A percentile compares a stretch with the other conserved stretches of the same genome.
Evolutionary conservation across 1,140 invertebrate genomes (phyloP).

Genomic region (Gonatopus flavifemur): DNA sequence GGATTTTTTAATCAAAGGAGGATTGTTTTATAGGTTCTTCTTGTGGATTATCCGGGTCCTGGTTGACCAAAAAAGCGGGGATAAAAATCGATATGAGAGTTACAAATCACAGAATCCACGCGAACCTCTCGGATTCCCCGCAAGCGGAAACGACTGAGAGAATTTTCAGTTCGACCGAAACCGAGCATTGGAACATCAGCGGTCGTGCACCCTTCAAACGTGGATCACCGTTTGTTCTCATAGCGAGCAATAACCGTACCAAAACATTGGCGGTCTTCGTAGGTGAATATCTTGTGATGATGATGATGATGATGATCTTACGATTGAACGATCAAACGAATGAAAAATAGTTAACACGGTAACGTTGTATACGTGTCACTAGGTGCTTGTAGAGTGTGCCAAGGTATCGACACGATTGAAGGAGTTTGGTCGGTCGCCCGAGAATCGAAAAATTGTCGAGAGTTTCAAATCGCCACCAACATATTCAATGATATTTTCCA

Average conservation of each 20-base stretch:
- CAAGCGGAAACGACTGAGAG: conserved; percentile 11
- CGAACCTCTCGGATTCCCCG: conserved; percentile 10
- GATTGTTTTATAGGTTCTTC: conserved; percentile 38
- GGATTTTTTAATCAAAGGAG: too few relatives aligned
- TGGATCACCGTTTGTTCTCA: conserved; percentile 34
- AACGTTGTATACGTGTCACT: not conserved
- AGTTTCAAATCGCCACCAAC: conserved; percentile 33
- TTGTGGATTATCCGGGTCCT: conserved; percentile 39
- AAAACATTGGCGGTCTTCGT: conserved; percentile 38
- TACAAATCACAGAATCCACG: conserved; percentile 28
- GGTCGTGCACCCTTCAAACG: conserved; percentile 31
- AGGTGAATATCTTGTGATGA: conserved; percentile 21
- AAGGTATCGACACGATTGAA: conserved; percentile 40
- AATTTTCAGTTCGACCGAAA: too few relatives aligned
- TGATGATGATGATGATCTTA: too few relatives aligned
- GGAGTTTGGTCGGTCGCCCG: conserved; percentile 37
- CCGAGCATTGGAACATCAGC: conserved; percentile 41
- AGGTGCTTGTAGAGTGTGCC: conserved; percentile 41
- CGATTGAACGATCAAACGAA: too few relatives aligned
- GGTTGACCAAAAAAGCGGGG: conserved; percentile 34
- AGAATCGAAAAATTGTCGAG: conserved; percentile 32
- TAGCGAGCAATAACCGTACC: conserved; percentile 28
- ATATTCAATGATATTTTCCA: conserved; percentile 39
- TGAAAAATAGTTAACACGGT: conserved; percentile 7
- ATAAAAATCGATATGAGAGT: conserved; percentile 36